Evolutionary conservation across 2,113 vertebrate species (phyloP).

Genomic region (Prionailurus viverrinus): DNA sequence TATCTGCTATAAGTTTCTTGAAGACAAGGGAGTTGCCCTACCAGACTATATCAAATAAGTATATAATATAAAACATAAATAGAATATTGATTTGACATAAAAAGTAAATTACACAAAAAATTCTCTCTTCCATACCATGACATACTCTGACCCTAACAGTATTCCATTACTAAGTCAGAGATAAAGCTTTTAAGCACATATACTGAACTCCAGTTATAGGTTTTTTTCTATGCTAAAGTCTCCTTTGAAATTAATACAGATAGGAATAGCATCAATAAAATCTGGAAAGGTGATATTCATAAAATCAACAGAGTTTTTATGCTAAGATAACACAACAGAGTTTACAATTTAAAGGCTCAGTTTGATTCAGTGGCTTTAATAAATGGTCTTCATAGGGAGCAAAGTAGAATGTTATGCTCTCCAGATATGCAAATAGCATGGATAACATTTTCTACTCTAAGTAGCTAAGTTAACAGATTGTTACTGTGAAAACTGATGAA

Average conservation of each 20-base stretch:
- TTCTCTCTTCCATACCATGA: background rate
- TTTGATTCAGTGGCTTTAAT: background rate
- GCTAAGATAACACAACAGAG: background rate
- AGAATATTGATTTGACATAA: background rate
- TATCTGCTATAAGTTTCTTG: background rate
- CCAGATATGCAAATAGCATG: background rate
- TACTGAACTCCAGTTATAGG: background rate
- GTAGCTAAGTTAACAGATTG: background rate
- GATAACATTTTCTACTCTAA: background rate
- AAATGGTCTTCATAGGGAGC: background rate
- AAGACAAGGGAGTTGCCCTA: background rate
- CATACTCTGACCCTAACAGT: background rate
- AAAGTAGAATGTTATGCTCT: background rate
- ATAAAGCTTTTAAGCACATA: background rate
- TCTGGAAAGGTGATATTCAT: background rate
- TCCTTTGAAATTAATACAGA: background rate
- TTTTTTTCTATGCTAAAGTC: background rate
- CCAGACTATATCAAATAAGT: background rate
- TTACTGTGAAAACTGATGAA: background rate
- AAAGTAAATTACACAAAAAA: background rate
- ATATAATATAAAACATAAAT: background rate
- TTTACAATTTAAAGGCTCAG: background rate
- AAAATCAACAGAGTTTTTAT: background rate
- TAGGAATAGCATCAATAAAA: background rate
- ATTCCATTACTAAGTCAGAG: background rate